Evolutionary conservation across 2,888 invertebrate species (phyloP), one percentile per base, ranked within the genome.

Genomic region (Caenorhabditis auriculariae): DNA sequence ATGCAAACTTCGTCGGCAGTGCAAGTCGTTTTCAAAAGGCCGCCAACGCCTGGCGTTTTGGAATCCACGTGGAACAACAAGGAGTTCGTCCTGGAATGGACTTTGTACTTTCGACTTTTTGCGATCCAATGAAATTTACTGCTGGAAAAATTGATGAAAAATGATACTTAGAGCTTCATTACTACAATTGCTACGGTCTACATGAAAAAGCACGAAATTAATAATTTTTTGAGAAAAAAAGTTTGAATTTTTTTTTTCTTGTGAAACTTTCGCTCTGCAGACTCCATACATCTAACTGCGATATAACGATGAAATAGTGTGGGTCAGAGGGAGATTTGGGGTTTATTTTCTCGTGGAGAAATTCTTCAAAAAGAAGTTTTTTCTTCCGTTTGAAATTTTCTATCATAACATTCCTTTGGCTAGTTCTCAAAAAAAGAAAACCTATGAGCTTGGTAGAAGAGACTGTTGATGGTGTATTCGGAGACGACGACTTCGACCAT

Each of bases 51-150:
- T 0, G 70, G 73, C 35, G 73, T 73, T 32, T 60, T 58, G 2
- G 69, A 69, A 41, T 73, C 67, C 7, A 73, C 59, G 50, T 73
- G 73, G 63, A 73, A 73, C n/a, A 73, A 58, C 7, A 73, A 37
- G 5, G 73, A 70, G 41, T 73, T 73, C 3, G 73, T 71, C 43
- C 72, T 72, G 56, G 38, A 54, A 12, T 32, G 9, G 9, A 32
- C 9, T 9, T 32, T 32, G 9, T n/a, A 12, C n/a, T n/a, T n/a
- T n/a, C n/a, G n/a, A n/a, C n/a, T n/a, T n/a, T n/a, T n/a, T n/a
- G n/a, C n/a, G n/a, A n/a, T n/a, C n/a, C n/a, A n/a, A n/a, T n/a
- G n/a, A n/a, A n/a, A n/a, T n/a, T n/a, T n/a, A n/a, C n/a, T n/a
- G n/a, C n/a, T n/a, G n/a, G n/a, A n/a, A n/a, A n/a, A n/a, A n/a